Evolutionary conservation across 2,113 vertebrate genomes (phyloP), one percentile per base, ranked within the genome.

Genomic region (Corydoras sp.): DNA sequence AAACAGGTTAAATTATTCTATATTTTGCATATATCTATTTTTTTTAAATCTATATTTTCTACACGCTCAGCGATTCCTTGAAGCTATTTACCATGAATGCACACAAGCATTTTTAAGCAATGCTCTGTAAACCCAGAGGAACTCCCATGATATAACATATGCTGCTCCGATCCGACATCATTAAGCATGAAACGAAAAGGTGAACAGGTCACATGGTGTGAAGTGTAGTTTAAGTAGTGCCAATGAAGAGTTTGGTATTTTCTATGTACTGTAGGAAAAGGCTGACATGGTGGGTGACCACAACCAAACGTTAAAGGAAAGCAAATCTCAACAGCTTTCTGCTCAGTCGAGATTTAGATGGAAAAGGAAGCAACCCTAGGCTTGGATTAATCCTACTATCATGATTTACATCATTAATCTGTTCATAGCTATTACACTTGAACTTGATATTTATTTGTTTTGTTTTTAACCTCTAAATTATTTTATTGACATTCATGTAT

Each of bases 371-470:
- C 81, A 78, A 79, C 77, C 75, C 48, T 51, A 68, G 74, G 61
- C 63, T 62, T 74, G 73, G 69, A 85, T 50, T 74, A 71, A 76
- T 72, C 80, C 68, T 75, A 79, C 67, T 69, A 77, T 79, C 73
- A 73, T 76, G 79, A 83, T 64, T 78, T 78, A 58, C 54, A 66
- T 77, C 76, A 84, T 83, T 84, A 84, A 68, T 87, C 83, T 83
- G 75, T 81, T 85, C 79, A 76, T 81, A 73, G 79, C 78, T 82
- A 80, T 81, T 85, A 82, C 88, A 72, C 84, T 88, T 86, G 82
- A 87, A 91, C 89, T 92, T 87, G 85, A 86, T 97, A 96, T 96
- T 98, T 98, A 95, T 97, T 96, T 92, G 91, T 89, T 89, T 91
- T 91, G 89, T 92, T 88, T 86, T 83, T 87, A 84, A 77, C 77